Base-by-base conservation (phyloP, 2,113 vertebrate species). In the Elephas maximus region DNA sequence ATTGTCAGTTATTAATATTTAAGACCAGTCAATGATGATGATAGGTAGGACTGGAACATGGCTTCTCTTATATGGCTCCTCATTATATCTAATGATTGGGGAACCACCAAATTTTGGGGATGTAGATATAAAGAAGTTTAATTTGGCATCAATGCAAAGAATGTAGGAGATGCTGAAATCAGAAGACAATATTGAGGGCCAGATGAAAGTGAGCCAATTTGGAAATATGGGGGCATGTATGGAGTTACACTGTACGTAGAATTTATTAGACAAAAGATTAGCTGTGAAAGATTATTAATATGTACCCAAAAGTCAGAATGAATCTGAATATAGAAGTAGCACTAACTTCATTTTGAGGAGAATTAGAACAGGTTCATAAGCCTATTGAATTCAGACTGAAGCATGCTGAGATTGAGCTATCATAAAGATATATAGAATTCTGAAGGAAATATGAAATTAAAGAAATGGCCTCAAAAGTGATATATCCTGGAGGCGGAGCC, bases 361-460 rank as follows among this genome's bases (percentile, higher is more conserved):
- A 90, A 74, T 95, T 91, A 88, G 3, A 94, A 67, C 17, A 62
- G 28, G 0, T 84, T 88, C 37, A 20, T 24, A 91, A 65, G 24
- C 10, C 88, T 26, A 69, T 7, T 84, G 28, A 91, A 79, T 73
- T 95, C 63, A 87, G 4, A 67, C 8, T 41, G 24, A 91, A 84
- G 41, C 9, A 28, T 74, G 37, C n/a, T 30, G 14, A 91, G 17
- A 37, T 2, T 74, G 63, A 88, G 63, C n/a, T 74, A 74, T 48
- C 18, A 91, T 28, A 83, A 82, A 88, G n/a, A 79, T 57, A 82
- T 33, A 82, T 82, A 30, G 26, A 83, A 83, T 63, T 44, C 3
- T 33, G 23, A 91, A 93, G 51, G 30, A 91, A 88, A 77, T 91
- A 53, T 82, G 12, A 78, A 83, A 88, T 78, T 82, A 33, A 33